Percentiles rank a stretch among this genome's conserved stretches.
Conservation (phyloP, 2,113 vertebrate species). For the Rhadina sibilatrix region DNA sequence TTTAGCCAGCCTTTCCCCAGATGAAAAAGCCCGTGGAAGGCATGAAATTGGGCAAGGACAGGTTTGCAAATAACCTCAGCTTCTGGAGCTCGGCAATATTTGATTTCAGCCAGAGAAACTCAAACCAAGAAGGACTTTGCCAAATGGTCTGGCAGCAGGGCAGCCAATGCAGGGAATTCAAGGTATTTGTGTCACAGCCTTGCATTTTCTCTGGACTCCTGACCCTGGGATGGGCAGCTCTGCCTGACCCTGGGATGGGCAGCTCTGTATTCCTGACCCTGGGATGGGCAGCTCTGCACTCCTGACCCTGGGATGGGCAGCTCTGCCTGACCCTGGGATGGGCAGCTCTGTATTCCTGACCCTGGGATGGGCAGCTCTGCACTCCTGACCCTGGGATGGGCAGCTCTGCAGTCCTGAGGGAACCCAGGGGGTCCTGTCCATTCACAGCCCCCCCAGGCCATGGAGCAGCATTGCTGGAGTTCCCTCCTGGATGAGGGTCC, state of each 20-base stretch:
- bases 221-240: too few relatives aligned
- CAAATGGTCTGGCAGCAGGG: not conserved
- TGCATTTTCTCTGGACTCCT: too few relatives aligned
- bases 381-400: not conserved
- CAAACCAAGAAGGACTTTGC: not conserved
- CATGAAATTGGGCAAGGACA: not conserved
- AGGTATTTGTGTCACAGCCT: not conserved
- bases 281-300: too few relatives aligned
- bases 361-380: too few relatives aligned
- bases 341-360: not conserved
- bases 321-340: too few relatives aligned
- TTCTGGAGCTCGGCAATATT: not conserved
- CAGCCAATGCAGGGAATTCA: not conserved
- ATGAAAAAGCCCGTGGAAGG: not conserved
- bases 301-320: too few relatives aligned
- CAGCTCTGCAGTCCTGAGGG: not conserved
- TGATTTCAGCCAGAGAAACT: not conserved
- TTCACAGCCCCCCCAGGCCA: not conserved
- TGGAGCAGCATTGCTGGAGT: not conserved
- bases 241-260: too few relatives aligned
- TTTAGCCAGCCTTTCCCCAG: not conserved
- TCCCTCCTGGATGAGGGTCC: not conserved
- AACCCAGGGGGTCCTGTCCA: fast-evolving
- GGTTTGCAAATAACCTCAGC: not conserved
- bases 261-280: too few relatives aligned